Evolutionary conservation across 2,113 vertebrate species (phyloP), one percentile per base, ranked within the genome.

Genomic region (Seriola aureovittata): DNA sequence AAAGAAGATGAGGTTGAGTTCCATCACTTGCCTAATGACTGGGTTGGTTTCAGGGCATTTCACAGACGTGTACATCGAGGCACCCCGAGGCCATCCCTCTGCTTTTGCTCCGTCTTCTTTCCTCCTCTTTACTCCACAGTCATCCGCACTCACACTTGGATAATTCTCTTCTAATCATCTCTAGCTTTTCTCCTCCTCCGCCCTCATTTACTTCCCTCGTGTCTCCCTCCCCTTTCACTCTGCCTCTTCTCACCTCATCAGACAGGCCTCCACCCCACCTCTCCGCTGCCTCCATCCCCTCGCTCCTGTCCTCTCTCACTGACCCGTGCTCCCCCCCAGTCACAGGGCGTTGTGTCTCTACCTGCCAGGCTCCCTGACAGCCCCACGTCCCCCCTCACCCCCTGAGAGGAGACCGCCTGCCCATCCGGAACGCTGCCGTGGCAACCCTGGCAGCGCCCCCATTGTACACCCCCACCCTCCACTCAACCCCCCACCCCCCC

Each of bases 351-450:
- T 84, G 93, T 92, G 92, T 93, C 92, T 94, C 90, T 93, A 94
- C 92, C 93, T 94, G 93, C 93, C 92, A 93, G 91, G 82, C 91
- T 91, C 91, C 85, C 93, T 93, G 93, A 92, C 93, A 94, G 92
- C 91, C 86, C 89, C 80, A 79, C 89, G 81, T 88, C 86, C 85
- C 88, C 88, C 86, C 71, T 42, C 84, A 87, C 87, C 92, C 87
- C 90, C 64, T 67, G 93, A 94, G 93, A 93, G 89, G 93, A 94
- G 92, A 91, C 93, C 90, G 92, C 81, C 85, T 89, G 93, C 91
- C 93, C 93, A 94, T 93, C 93, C 92, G 93, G 92, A 94, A 94
- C 93, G 87, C 85, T 90, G 88, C 91, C 84, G 90, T 92, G 90
- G 92, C 93, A 94, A 92, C 82, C 85, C 87, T 92, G 89, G 89